Percentiles rank a stretch among this genome's conserved stretches.
Evolutionary conservation across 2,113 vertebrate species (phyloP).

Genomic region (Microtus oregoni): DNA sequence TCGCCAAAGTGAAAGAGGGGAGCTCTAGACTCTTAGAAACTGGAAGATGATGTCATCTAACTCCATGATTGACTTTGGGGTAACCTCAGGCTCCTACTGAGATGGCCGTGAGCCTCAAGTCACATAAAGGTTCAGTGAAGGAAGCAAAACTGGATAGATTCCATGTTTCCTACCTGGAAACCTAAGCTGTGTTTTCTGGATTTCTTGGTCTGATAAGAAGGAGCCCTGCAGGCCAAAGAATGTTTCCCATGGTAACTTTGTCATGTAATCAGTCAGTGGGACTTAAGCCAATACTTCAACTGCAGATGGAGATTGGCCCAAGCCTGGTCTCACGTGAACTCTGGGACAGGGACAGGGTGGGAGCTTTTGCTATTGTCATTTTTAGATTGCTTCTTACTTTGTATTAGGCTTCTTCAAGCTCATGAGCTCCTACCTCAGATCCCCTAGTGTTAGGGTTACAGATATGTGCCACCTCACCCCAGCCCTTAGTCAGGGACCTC

Average conservation of each 20-base stretch:
- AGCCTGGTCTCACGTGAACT: background rate
- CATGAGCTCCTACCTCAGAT: background rate
- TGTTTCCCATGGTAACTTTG: slow-evolving; percentile 45
- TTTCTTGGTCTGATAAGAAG: slow-evolving; percentile 63
- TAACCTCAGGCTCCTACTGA: background rate
- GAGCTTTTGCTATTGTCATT: background rate
- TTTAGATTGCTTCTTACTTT: background rate
- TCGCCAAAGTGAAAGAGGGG: background rate
- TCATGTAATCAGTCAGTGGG: background rate
- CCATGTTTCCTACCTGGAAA: slow-evolving; percentile 48
- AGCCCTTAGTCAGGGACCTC: background rate
- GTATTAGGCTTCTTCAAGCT: background rate
- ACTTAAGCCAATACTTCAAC: background rate
- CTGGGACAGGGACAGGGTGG: background rate
- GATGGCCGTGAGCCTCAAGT: background rate
- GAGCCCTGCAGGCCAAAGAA: background rate
- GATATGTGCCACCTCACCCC: background rate
- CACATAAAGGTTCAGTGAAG: background rate
- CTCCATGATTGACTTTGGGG: background rate
- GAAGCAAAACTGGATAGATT: background rate
- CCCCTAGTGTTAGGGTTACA: background rate
- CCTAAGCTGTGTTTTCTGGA: background rate
- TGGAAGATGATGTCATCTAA: background rate
- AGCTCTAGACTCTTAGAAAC: background rate
- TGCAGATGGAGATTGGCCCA: background rate